Evolutionary conservation across 2,113 vertebrate species (phyloP).

Genomic region (Barbus barbus): DNA sequence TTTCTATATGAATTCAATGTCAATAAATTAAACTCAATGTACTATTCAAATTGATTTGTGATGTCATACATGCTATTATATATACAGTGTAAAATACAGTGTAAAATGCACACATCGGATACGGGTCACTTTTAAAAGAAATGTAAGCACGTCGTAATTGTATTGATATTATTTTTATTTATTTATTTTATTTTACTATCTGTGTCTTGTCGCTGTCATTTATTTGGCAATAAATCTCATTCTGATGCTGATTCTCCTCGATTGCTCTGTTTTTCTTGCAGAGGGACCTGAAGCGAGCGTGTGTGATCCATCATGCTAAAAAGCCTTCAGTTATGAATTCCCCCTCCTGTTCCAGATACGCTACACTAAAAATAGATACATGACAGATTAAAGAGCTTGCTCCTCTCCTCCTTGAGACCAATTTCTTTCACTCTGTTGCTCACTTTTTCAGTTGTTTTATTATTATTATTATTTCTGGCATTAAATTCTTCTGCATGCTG

Average conservation of each 20-base stretch:
- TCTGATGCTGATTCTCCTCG: not conserved
- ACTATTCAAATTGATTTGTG: too few relatives aligned
- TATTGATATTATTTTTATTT: not conserved
- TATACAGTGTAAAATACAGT: too few relatives aligned
- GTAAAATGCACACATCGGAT: too few relatives aligned
- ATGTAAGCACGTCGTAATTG: too few relatives aligned
- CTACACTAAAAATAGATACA: slow-evolving; percentile 69
- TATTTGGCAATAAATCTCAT: not conserved
- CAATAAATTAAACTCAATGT: too few relatives aligned
- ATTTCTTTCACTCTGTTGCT: slow-evolving; percentile 35
- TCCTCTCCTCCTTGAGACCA: slow-evolving; percentile 28
- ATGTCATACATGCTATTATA: too few relatives aligned
- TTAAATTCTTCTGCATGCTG: not conserved
- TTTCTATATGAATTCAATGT: too few relatives aligned
- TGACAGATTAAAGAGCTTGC: slow-evolving; percentile 66
- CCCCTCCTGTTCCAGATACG: slow-evolving; percentile 55
- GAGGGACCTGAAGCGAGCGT: slow-evolving; percentile 2
- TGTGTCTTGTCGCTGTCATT: too few relatives aligned
- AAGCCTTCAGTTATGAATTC: slow-evolving; percentile 52
- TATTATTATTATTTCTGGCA: not conserved
- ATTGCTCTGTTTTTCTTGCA: slow-evolving; percentile 25
- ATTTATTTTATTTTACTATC: too few relatives aligned
- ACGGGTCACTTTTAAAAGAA: too few relatives aligned
- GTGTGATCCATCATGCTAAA: slow-evolving; percentile 40
- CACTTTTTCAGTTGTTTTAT: not conserved